Evolutionary conservation across 2,888 invertebrate genomes (phyloP).

Genomic region (Molorchus minor): DNA sequence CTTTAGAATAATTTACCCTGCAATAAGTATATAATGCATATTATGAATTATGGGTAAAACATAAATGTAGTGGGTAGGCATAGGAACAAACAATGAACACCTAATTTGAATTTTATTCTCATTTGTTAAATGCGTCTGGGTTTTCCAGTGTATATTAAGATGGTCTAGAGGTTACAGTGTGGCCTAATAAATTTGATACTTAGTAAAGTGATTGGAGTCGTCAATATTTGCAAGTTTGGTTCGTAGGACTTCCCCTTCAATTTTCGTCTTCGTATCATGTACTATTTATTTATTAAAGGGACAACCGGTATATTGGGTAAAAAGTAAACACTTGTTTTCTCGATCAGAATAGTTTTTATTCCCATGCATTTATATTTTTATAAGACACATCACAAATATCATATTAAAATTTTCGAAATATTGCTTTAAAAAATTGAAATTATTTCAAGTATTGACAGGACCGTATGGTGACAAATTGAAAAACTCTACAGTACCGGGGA

Average conservation of each 20-base stretch:
- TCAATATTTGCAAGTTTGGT: no score
- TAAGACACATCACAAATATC: slow-evolving; percentile 42
- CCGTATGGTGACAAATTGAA: slow-evolving; percentile 32
- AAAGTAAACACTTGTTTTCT: not conserved
- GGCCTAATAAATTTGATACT: no score
- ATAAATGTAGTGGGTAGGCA: no score
- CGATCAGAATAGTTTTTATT: slow-evolving; percentile 36
- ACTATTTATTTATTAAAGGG: not conserved
- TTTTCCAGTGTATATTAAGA: not conserved
- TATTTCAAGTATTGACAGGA: slow-evolving; percentile 14
- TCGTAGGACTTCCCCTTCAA: not conserved
- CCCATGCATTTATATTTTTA: slow-evolving; percentile 33
- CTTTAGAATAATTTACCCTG: no score
- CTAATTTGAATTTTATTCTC: no score
- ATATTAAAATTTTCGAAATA: slow-evolving; percentile 34
- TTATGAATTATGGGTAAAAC: no score
- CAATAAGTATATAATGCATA: no score
- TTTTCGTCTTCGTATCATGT: not conserved
- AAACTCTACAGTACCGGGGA: slow-evolving; percentile 14
- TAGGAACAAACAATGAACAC: no score
- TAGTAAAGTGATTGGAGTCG: no score
- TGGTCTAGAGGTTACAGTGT: not conserved
- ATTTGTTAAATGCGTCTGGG: no score
- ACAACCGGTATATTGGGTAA: not conserved
- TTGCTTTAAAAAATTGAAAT: slow-evolving; percentile 34